Evolutionary conservation across 2,888 invertebrate species (phyloP), one percentile per base, ranked within the genome.

Genomic region (Taphrorychus bicolor): DNA sequence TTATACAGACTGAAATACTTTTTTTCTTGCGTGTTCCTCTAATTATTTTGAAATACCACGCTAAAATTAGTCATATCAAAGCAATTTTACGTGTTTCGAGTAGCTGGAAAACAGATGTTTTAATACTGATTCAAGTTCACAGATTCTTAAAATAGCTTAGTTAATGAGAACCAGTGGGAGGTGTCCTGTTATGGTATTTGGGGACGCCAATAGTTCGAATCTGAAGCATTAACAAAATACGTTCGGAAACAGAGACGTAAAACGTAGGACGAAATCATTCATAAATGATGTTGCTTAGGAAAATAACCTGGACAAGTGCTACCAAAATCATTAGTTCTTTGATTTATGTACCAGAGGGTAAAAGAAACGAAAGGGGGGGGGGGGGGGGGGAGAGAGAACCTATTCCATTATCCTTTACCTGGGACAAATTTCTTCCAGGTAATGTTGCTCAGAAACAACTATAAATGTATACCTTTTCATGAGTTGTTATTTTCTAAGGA

Each of bases 101-200:
- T 3, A 5, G 21, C n/a, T n/a, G 48, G 59, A 32, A 60, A 60
- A 59, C 24, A n/a, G 9, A 42, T 49, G 40, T 56, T 62, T 62
- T 42, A 21, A 45, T 4, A 42, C 19, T 56, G 62, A 62, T 48
- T 62, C 62, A 62, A 45, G 56, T 24, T 23, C 53, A 24, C 32
- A 18, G 45, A 54, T 22, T 14, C 40, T 62, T 49, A 56, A 62
- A 62, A 62, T 62, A 62, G 56, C 21, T 19, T 18, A 62, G 1
- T 17, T 17, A n/a, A n/a, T n/a, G n/a, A n/a, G n/a, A n/a, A n/a
- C n/a, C 45, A 21, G 52, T 17, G 21, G 41, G 9, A 17, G 21
- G 16, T 19, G 4, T 48, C 51, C 22, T 14, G 42, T 3, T 59
- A 48, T 16, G 45, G 23, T 48, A 18, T 23, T 19, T 51, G 51